These are phyloP conservation scores for Stomatorhinus walkeri DNA, from an alignment of 2,797 vertebrate species.

Conservation along the genomic window DNA sequence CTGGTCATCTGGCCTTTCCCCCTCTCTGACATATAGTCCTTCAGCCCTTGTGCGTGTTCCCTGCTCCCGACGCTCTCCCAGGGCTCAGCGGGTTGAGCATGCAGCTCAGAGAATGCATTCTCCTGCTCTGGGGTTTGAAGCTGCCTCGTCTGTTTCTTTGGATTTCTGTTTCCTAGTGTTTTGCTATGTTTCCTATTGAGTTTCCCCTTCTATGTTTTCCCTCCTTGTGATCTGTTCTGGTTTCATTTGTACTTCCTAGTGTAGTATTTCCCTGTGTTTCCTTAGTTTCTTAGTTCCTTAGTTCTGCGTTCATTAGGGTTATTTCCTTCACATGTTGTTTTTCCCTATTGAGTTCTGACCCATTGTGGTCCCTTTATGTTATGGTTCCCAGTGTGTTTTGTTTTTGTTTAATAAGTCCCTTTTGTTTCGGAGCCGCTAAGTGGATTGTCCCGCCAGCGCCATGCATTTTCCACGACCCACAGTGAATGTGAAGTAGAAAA, in stretches of 20 bases:
- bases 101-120: not conserved
- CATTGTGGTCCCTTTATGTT: not conserved
- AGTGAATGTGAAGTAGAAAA: not conserved
- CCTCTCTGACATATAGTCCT: not conserved
- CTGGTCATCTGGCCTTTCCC: not conserved
- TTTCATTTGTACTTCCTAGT: not conserved
- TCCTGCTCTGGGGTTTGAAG: not conserved
- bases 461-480: not conserved
- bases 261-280: not conserved
- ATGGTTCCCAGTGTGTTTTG: not conserved
- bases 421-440: not conserved
- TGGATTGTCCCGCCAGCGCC: not conserved
- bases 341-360: not conserved
- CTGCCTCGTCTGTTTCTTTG: not conserved
- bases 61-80: not conserved
- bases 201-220: not conserved
- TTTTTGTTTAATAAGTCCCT: not conserved
- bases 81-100: not conserved
- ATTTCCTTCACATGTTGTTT: not conserved
- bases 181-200: not conserved
- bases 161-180: not conserved
- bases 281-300: not conserved
- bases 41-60: not conserved
- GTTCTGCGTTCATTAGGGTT: not conserved
- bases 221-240: not conserved